These are phyloP conservation scores for Andrena flavipes DNA, from an alignment of 2,888 invertebrate species.

Conservation along the genomic window DNA sequence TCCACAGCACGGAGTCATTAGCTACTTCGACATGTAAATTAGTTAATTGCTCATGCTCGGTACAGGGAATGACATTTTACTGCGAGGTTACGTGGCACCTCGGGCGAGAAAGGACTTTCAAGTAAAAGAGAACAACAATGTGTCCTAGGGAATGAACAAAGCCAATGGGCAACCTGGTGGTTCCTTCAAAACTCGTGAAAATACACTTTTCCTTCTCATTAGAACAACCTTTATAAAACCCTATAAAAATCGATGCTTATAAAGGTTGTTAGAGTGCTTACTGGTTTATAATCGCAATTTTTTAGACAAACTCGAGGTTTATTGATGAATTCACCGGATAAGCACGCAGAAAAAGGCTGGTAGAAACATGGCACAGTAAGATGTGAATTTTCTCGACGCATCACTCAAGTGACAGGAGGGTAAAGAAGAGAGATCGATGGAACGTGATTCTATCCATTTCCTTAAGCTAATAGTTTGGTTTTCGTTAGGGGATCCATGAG, in stretches of 20 bases:
- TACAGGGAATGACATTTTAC: conserved; percentile 33
- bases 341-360: too few species aligned
- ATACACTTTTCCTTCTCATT: background rate
- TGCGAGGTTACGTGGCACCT: conserved; percentile 7
- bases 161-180: background rate
- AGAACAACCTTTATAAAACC: too few species aligned
- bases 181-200: background rate
- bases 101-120: conserved; percentile 1
- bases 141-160: conserved; percentile 1
- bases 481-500: too few species aligned
- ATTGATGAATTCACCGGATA: too few species aligned
- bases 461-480: background rate
- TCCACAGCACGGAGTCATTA: conserved; percentile 45
- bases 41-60: conserved; percentile 60
- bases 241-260: too few species aligned
- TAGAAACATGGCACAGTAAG: too few species aligned
- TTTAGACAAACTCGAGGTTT: background rate
- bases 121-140: conserved; percentile 21
- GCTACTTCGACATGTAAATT: conserved; percentile 68
- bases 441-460: background rate
- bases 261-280: too few species aligned
- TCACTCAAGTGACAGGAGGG: too few species aligned
- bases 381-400: too few species aligned
- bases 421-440: too few species aligned
- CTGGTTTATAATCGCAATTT: background rate